phyloP scores from a whole-genome alignment of 1,140 invertebrate genomes.

The Ctenoplectra terminalis region DNA sequence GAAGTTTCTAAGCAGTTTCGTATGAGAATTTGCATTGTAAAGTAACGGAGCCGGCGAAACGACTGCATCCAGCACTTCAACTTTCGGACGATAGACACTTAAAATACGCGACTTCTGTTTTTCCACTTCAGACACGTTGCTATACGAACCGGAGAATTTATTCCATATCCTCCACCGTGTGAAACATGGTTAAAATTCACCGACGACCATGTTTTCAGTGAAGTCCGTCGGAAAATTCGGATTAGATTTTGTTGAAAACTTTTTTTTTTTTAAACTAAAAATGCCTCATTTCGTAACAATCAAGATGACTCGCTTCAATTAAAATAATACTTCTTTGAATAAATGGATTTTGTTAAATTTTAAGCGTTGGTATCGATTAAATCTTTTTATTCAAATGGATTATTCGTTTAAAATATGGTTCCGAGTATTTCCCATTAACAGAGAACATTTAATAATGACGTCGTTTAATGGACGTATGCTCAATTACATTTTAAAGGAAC shows the following conservation, averaged over 20 bases:
- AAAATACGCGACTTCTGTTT: background rate
- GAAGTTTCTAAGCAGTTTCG: constrained; percentile 5
- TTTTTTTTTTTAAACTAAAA: background rate
- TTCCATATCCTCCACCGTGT: background rate
- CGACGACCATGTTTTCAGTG: background rate
- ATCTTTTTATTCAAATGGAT: too few relatives aligned
- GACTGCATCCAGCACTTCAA: background rate
- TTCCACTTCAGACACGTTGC: background rate
- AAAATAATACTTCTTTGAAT: too few relatives aligned
- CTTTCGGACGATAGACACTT: background rate
- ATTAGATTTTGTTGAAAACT: background rate
- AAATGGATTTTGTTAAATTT: too few relatives aligned
- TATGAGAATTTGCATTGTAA: constrained; percentile 20
- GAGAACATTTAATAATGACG: too few relatives aligned
- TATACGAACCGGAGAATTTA: background rate
- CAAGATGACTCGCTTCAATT: too few relatives aligned
- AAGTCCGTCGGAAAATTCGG: background rate
- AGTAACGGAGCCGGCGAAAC: too few relatives aligned
- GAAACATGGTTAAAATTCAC: background rate
- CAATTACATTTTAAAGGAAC: too few relatives aligned
- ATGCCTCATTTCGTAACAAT: background rate
- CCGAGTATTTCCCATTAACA: too few relatives aligned
- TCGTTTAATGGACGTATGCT: too few relatives aligned
- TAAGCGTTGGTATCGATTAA: too few relatives aligned
- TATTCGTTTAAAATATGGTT: too few relatives aligned